Conservation (phyloP, 2,797 vertebrate genomes). For the Crax fasciolata region DNA sequence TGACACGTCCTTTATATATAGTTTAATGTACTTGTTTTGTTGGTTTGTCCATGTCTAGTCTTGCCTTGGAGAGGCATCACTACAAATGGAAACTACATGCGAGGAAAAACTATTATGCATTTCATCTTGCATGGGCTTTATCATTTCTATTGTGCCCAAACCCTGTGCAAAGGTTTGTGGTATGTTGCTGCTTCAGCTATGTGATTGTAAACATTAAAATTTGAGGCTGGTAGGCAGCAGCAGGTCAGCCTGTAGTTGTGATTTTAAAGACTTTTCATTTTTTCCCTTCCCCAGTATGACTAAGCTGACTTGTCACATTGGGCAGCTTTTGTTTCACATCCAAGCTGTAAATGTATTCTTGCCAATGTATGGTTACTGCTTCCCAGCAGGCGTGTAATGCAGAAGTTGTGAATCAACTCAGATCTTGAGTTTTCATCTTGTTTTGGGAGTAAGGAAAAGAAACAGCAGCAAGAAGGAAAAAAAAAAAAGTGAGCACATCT, state of each 20-base stretch:
- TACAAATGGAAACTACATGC: background rate
- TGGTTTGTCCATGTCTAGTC: background rate
- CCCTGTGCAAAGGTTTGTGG: background rate
- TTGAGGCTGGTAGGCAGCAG: background rate
- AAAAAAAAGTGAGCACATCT: background rate
- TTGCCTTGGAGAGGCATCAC: background rate
- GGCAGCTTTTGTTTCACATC: background rate
- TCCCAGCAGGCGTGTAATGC: background rate
- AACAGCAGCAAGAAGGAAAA: background rate
- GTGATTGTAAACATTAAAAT: background rate
- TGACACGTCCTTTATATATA: background rate
- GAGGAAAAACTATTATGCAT: fast-evolving
- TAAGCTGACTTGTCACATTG: background rate
- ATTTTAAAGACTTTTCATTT: background rate
- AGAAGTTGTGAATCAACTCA: background rate
- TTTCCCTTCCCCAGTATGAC: background rate
- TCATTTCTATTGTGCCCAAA: background rate
- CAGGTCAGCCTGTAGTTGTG: background rate
- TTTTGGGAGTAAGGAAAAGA: background rate
- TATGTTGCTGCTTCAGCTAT: background rate
- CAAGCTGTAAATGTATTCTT: background rate
- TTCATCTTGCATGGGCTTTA: background rate
- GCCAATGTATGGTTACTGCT: background rate
- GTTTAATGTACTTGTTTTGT: background rate
- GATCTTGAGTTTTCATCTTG: background rate